A percentile compares a stretch with the other conserved stretches of the same genome.
phyloP scores from a whole-genome alignment of 2,113 vertebrate species.

The Balaeniceps rex region DNA sequence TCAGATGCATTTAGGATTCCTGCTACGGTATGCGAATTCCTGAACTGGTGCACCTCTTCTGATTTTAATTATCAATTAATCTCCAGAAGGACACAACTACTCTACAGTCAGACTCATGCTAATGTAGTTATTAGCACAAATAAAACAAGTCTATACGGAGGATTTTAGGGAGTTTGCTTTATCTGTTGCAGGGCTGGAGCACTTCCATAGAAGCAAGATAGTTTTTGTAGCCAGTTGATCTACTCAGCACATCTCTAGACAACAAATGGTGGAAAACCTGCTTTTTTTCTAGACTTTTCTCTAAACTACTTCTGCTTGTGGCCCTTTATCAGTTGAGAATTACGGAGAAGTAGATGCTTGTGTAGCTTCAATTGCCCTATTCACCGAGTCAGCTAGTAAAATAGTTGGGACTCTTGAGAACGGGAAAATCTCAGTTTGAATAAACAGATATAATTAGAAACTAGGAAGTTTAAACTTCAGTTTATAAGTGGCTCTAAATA shows the following conservation, averaged over 20 bases:
- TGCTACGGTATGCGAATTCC: background rate
- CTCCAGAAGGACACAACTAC: background rate
- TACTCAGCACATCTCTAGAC: background rate
- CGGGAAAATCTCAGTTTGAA: background rate
- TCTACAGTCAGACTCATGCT: background rate
- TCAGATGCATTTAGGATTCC: background rate
- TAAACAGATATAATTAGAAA: background rate
- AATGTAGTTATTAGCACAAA: background rate
- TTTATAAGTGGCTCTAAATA: background rate
- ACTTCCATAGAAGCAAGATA: background rate
- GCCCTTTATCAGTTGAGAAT: background rate
- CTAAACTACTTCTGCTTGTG: background rate
- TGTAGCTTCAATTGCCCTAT: background rate
- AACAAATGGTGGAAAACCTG: background rate
- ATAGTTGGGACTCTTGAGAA: background rate
- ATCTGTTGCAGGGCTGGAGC: background rate
- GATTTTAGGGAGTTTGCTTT: background rate
- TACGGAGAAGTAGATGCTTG: background rate
- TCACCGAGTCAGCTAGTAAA: background rate
- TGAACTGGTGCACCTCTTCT: background rate
- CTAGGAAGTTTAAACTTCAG: background rate
- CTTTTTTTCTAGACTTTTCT: background rate
- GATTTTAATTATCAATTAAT: background rate
- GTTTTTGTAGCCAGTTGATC: background rate
- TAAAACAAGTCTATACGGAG: background rate